These are phyloP conservation scores for Rhopalosiphum maidis DNA, from an alignment of 1,140 invertebrate species.

Conservation along the genomic window DNA sequence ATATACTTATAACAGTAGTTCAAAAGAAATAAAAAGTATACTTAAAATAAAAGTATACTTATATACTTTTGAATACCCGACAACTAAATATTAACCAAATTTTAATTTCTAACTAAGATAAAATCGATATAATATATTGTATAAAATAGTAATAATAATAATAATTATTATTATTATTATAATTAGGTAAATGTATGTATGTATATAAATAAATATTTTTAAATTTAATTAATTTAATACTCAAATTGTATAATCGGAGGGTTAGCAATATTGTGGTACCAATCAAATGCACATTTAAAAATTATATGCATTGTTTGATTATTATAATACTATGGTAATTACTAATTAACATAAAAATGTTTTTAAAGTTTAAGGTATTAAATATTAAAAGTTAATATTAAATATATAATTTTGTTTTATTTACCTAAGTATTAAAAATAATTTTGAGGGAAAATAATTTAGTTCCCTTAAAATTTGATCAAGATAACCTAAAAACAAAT, in stretches of 20 bases:
- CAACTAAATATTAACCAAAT: slow-evolving; percentile 43
- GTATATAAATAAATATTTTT: slow-evolving; percentile 3
- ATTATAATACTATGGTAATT: slow-evolving; percentile 23
- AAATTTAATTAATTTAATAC: slow-evolving; percentile 43
- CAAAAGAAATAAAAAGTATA: neutral
- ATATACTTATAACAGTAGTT: neutral
- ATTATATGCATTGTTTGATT: slow-evolving; percentile 22
- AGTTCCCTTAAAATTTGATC: slow-evolving; percentile 42
- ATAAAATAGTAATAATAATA: slow-evolving; percentile 27
- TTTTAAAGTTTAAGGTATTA: neutral
- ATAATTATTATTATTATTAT: slow-evolving; percentile 30
- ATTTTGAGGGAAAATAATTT: slow-evolving; percentile 6
- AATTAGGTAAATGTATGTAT: neutral
- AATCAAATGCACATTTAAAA: slow-evolving; percentile 44
- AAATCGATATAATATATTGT: neutral
- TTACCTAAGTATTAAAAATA: slow-evolving; percentile 2
- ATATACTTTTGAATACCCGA: neutral
- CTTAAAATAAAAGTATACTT: neutral
- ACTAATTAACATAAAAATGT: no score
- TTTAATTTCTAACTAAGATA: slow-evolving; percentile 36
- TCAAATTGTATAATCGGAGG: slow-evolving; percentile 53
- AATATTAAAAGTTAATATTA: neutral
- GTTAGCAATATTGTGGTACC: slow-evolving; percentile 53
- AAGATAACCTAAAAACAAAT: neutral
- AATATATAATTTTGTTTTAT: slow-evolving; percentile 10